These are phyloP conservation scores for Abrostola triplasia DNA, from an alignment of 2,888 invertebrate species.

Conservation along the genomic window DNA sequence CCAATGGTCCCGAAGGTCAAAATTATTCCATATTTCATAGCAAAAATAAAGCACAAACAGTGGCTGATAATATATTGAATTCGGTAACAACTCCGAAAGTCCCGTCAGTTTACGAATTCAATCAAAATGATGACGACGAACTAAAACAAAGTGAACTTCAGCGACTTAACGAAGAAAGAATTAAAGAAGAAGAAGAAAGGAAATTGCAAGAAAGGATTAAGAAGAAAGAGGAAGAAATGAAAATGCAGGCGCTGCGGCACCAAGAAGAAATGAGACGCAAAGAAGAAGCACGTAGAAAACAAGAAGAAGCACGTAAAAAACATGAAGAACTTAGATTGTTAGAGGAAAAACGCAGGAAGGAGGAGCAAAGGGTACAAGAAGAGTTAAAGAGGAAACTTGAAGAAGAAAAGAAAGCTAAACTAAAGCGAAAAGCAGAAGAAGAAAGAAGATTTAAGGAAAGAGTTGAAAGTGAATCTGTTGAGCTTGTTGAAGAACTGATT, in stretches of 20 bases:
- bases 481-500: constrained; percentile 72
- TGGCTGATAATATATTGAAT: constrained; percentile 76
- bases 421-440: constrained; percentile 73
- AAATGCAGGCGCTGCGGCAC: constrained; percentile 56
- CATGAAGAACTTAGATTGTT: constrained; percentile 57
- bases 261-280: constrained; percentile 57
- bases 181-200: constrained; percentile 66
- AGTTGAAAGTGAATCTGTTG: constrained; percentile 75
- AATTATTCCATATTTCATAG: constrained; percentile 75
- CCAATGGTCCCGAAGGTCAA: constrained; percentile 64
- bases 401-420: constrained; percentile 73
- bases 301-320: constrained; percentile 55
- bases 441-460: constrained; percentile 72
- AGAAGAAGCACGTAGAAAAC: constrained; percentile 55
- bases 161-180: constrained; percentile 60
- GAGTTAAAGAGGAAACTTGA: constrained; percentile 73
- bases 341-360: constrained; percentile 70
- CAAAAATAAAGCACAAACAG: constrained; percentile 77
- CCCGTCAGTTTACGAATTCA: constrained; percentile 73
- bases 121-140: constrained; percentile 63
- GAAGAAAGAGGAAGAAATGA: constrained; percentile 55
- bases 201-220: constrained; percentile 56
- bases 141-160: constrained; percentile 48
- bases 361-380: constrained; percentile 72
- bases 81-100: constrained; percentile 63